A percentile compares a stretch with the other conserved stretches of the same genome.
phyloP scores from a whole-genome alignment of 2,888 invertebrate species.

The Pantelozetes paolii region DNA sequence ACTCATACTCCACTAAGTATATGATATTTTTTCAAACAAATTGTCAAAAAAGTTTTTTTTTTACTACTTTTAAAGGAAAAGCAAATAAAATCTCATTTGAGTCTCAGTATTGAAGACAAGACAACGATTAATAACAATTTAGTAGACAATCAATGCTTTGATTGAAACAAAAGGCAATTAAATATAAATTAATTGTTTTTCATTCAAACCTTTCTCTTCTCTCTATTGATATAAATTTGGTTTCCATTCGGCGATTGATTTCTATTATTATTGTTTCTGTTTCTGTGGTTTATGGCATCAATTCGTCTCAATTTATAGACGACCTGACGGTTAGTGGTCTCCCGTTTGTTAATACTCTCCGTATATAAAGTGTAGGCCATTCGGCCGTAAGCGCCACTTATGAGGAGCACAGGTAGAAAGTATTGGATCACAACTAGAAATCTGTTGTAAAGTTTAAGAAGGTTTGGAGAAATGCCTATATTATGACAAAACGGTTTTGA shows the following conservation, averaged over 20 bases:
- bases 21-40: too few relatives aligned
- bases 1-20: too few relatives aligned
- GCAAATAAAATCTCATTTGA: too few relatives aligned
- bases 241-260: conserved; percentile 19
- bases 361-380: conserved; percentile 66
- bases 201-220: conserved; percentile 23
- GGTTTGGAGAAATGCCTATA: conserved; percentile 49
- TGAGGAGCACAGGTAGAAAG: conserved; percentile 72
- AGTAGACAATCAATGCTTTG: too few relatives aligned
- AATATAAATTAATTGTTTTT: too few relatives aligned
- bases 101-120: too few relatives aligned
- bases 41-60: too few relatives aligned
- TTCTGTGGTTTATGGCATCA: conserved; percentile 17
- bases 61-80: too few relatives aligned
- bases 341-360: not conserved
- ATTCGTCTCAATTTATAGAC: conserved; percentile 26
- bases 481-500: conserved; percentile 52
- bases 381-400: conserved; percentile 73
- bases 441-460: conserved; percentile 50
- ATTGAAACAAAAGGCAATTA: too few relatives aligned
- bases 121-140: too few relatives aligned
- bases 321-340: not conserved
- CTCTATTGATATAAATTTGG: conserved; percentile 13
- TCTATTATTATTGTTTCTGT: not conserved
- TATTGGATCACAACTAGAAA: conserved; percentile 59